Evolutionary conservation across 2,888 invertebrate species (phyloP).

Genomic region (Mallateleia sp.): DNA sequence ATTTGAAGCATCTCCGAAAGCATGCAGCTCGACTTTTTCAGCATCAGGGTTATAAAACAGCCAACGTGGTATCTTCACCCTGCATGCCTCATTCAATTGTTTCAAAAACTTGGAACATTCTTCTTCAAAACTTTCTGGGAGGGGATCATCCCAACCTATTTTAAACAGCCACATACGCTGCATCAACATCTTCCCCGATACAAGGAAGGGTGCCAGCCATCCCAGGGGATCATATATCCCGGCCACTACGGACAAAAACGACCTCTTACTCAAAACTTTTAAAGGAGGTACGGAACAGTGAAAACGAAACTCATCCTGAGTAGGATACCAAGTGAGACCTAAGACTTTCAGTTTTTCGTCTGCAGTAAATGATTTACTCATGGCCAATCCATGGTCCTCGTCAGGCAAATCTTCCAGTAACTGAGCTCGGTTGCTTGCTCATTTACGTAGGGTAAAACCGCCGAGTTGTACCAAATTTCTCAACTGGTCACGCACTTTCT

Average conservation of each 20-base stretch:
- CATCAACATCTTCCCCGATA: not conserved
- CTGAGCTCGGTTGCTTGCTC: not conserved
- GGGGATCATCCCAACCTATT: not conserved
- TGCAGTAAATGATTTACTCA: not conserved
- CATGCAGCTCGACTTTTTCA: conserved; percentile 43
- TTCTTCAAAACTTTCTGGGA: too few relatives aligned
- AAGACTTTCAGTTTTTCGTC: not conserved
- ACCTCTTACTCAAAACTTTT: not conserved
- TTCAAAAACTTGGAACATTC: not conserved
- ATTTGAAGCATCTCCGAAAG: conserved; percentile 77
- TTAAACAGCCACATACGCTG: conserved; percentile 4
- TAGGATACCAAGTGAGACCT: not conserved
- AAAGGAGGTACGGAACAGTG: not conserved
- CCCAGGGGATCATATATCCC: conserved; percentile 6
- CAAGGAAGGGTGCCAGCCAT: not conserved
- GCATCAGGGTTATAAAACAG: not conserved
- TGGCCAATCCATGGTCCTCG: not conserved
- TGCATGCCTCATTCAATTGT: too few relatives aligned
- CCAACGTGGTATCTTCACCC: too few relatives aligned
- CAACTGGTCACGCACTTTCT: too few relatives aligned
- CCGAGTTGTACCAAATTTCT: too few relatives aligned
- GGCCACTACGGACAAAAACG: not conserved
- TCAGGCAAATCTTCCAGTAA: not conserved
- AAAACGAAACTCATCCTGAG: not conserved
- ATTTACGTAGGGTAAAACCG: not conserved